Evolutionary conservation across 2,113 vertebrate species (phyloP).

Genomic region (Platysternon megacephalum): DNA sequence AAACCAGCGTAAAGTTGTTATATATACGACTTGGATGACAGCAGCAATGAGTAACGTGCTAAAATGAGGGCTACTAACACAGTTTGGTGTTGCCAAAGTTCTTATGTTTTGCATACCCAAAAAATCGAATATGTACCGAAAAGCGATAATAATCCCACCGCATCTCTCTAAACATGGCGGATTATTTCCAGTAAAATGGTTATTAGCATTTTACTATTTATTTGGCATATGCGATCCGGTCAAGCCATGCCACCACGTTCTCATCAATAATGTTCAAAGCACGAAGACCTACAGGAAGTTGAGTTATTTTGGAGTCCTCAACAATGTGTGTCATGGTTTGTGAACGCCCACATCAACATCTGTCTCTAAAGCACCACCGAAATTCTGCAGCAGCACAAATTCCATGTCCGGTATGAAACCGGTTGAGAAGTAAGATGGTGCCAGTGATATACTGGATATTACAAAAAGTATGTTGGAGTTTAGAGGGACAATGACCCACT

Average conservation of each 20-base stretch:
- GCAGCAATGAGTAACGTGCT: not conserved
- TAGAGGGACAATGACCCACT: not conserved
- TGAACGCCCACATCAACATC: too few species aligned
- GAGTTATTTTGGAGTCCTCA: too few species aligned
- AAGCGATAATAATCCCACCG: not conserved
- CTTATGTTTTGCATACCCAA: not conserved
- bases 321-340: too few species aligned
- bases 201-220: not conserved
- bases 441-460: not conserved
- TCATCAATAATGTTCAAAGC: too few species aligned
- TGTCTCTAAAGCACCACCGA: too few species aligned
- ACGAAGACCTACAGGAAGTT: too few species aligned
- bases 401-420: too few species aligned
- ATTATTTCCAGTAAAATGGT: not conserved
- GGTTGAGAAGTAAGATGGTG: not conserved
- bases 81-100: not conserved
- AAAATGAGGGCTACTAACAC: not conserved
- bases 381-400: too few species aligned
- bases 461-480: not conserved
- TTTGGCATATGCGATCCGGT: too few species aligned
- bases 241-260: too few species aligned
- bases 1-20: not conserved
- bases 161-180: fast-evolving
- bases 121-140: not conserved
- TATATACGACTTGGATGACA: slow-evolving; percentile 50